Conservation (phyloP, 2,113 vertebrate genomes). For the Amazona vittata region DNA sequence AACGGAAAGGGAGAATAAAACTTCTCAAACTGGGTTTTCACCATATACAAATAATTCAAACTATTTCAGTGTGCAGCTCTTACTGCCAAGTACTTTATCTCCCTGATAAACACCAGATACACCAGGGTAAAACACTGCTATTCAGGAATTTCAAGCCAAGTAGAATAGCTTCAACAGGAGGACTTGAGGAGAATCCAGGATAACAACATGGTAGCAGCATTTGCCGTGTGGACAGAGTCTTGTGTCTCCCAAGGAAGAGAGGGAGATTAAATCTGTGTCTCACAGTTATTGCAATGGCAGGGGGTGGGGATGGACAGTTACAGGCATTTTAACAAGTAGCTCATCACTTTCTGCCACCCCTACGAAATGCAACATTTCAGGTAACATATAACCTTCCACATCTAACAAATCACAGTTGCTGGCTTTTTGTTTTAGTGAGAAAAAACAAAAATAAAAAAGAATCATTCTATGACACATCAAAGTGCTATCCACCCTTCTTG, state of each 20-base stretch:
- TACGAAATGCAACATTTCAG: not conserved
- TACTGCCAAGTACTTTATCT: slow-evolving; percentile 12
- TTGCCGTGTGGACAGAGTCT: not conserved
- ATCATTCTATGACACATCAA: not conserved
- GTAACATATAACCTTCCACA: not conserved
- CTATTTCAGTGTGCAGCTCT: not conserved
- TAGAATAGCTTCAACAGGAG: not conserved
- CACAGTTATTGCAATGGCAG: not conserved
- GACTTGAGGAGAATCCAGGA: not conserved
- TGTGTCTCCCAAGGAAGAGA: not conserved
- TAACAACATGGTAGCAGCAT: not conserved
- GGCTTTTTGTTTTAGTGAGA: not conserved
- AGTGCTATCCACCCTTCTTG: not conserved
- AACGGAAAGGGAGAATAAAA: not conserved
- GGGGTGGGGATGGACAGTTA: not conserved
- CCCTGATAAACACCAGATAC: not conserved
- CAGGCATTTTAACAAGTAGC: not conserved
- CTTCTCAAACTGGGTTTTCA: not conserved
- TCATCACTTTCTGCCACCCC: not conserved
- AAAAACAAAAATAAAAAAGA: not conserved
- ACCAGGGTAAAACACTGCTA: not conserved
- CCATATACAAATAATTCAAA: not conserved
- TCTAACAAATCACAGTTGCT: not conserved
- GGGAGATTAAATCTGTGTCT: not conserved
- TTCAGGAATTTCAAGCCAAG: not conserved